Evolutionary conservation across 1,140 invertebrate species (phyloP).

Genomic region (Drosophila ohnishii): DNA sequence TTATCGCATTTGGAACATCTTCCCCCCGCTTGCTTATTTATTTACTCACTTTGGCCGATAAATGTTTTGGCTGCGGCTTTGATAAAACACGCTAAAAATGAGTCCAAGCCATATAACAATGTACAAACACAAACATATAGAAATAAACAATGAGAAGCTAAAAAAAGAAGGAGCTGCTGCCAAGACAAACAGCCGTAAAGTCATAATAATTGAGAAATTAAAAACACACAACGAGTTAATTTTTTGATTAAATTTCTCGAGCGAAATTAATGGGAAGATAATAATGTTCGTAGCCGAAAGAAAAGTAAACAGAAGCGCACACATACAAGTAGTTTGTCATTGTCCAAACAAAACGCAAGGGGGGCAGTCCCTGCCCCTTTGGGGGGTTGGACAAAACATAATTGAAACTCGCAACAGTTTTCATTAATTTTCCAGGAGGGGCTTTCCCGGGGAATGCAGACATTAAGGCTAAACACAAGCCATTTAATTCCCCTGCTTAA

Average conservation of each 20-base stretch:
- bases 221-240: conserved; percentile 62
- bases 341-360: conserved; percentile 34
- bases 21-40: conserved; percentile 13
- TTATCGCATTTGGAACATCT: conserved; percentile 26
- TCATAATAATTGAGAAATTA: conserved; percentile 76
- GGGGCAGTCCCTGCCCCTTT: not conserved
- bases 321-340: conserved; percentile 63
- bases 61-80: conserved; percentile 49
- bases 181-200: conserved; percentile 68
- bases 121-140: conserved; percentile 7
- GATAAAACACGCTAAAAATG: conserved; percentile 59
- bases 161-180: conserved; percentile 40
- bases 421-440: conserved; percentile 51
- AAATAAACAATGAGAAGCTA: conserved; percentile 8
- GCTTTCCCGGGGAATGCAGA: conserved; percentile 7
- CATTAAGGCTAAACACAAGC: conserved; percentile 54
- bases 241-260: conserved; percentile 57
- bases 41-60: conserved; percentile 35
- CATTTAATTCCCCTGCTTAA: conserved; percentile 71
- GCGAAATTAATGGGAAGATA: conserved; percentile 59
- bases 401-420: conserved; percentile 48
- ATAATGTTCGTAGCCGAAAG: conserved; percentile 49
- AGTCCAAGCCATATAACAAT: conserved; percentile 33
- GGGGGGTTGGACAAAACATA: conserved; percentile 27
- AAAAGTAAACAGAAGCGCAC: conserved; percentile 31